Base-by-base conservation (phyloP, 2,888 invertebrate genomes). In the Thecocarcelia acutangulata region DNA sequence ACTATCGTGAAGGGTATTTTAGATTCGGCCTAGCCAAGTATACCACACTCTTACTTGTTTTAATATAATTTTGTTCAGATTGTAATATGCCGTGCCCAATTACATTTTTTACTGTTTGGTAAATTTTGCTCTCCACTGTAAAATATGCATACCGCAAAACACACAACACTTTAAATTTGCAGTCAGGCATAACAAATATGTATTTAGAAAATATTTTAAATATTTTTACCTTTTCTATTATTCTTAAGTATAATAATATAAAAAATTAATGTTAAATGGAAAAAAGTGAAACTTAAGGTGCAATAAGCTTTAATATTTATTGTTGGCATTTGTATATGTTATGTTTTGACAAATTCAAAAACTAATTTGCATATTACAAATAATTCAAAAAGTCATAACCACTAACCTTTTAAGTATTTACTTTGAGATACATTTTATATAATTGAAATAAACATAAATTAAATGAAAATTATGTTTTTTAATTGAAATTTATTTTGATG, bases 131-230 rank as follows among this genome's bases (percentile, higher is more conserved):
- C 1, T 6, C 6, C 59, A 75, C 66, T 75, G 75, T 75, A 40
- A 75, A 77, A 58, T 64, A 64, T 70, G 40, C 63, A 63, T 40
- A 24, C 40, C 76, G 37, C 61, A 63, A 54, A 52, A 33, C 50
- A 42, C 21, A 68, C 42, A 21, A 68, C 52, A 59, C 44, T 52
- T 37, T 59, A 59, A 50, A 68, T 52, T 15, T 33, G 48, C 33
- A 48, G 33, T 70, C 59, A 80, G 19, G 75, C 64, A 52, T 80
- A 19, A 59, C 58, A 75, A 75, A 70, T 80, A 75, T 70, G 46
- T 66, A 21, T 17, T 63, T 33, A 9, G 33, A 48, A 66, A 50
- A 70, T 64, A 40, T 74, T 69, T 74, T n/a, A 56, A 54, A 46
- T 40, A 33, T 5, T 46, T 66, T 59, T 66, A 2, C 4, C 50